Conservation (phyloP, 53 echinoderm and acorn worm species). For the Echinarachnius parma region DNA sequence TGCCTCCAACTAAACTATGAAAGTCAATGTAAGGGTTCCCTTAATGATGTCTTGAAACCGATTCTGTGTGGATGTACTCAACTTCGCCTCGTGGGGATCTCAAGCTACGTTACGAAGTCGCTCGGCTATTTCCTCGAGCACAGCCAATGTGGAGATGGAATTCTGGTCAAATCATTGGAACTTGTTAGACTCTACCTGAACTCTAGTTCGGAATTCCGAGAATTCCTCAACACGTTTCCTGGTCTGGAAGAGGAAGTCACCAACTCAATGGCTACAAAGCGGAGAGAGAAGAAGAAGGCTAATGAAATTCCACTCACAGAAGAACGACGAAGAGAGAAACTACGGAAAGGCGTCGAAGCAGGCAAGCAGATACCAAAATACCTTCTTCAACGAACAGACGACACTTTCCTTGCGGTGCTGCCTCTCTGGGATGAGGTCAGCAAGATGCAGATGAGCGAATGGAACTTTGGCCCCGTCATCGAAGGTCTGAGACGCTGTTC, state of each 20-base stretch:
- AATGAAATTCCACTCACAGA: constrained; percentile 8
- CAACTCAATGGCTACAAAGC: constrained; percentile 24
- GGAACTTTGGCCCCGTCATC: constrained; percentile 50
- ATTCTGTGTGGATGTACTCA: constrained; percentile 28
- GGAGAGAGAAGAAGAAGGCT: not conserved
- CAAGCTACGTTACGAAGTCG: constrained; percentile 55
- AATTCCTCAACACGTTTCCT: constrained; percentile 61
- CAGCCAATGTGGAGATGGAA: constrained; percentile 4
- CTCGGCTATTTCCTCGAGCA: constrained; percentile 53
- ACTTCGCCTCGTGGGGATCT: constrained; percentile 55
- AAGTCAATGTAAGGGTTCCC: constrained; percentile 34
- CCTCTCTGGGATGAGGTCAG: constrained; percentile 57
- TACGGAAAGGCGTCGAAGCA: constrained; percentile 12
- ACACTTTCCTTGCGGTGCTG: constrained; percentile 33
- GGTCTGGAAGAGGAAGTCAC: constrained; percentile 49
- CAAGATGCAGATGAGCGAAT: constrained; percentile 45
- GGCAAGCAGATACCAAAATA: constrained; percentile 42
- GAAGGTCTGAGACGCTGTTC: constrained; percentile 41
- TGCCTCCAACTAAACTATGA: constrained; percentile 64
- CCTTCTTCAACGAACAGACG: constrained; percentile 43
- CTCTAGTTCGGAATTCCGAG: constrained; percentile 63
- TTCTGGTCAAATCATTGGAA: constrained; percentile 31
- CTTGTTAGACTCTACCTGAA: constrained; percentile 46
- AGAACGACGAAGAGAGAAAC: not conserved
- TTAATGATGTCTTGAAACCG: constrained; percentile 38